Evolutionary conservation across 2,888 invertebrate genomes (phyloP).

Genomic region (Embidobia sp.): DNA sequence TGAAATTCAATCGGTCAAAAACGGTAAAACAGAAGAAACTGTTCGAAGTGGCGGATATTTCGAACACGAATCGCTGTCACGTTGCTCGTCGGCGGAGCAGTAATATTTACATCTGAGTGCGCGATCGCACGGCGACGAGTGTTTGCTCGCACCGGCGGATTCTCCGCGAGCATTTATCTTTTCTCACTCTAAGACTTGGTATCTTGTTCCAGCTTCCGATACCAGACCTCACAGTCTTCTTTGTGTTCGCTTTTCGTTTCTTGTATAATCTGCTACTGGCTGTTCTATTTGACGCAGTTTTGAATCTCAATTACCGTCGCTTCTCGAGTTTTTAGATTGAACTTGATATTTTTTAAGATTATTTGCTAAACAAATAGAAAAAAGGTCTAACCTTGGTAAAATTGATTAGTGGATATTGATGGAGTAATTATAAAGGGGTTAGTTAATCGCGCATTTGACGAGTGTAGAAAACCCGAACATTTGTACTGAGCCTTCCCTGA

Average conservation of each 20-base stretch:
- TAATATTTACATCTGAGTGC: conserved; percentile 62
- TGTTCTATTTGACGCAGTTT: conserved; percentile 45
- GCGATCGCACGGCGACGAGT: conserved; percentile 49
- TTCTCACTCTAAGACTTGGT: conserved; percentile 55
- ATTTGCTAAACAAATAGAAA: too few relatives aligned
- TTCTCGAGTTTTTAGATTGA: conserved; percentile 26
- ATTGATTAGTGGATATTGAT: too few relatives aligned
- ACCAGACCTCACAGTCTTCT: conserved; percentile 49
- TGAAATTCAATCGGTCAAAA: too few relatives aligned
- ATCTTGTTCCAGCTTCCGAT: conserved; percentile 59
- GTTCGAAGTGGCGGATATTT: conserved; percentile 43
- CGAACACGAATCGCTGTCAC: conserved; percentile 60
- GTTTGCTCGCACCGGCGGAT: conserved; percentile 27
- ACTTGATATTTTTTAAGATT: conserved; percentile 34
- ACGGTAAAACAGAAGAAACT: too few relatives aligned
- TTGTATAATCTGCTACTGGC: conserved; percentile 47
- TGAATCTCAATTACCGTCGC: conserved; percentile 42
- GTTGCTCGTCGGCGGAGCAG: conserved; percentile 41
- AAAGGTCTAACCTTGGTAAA: too few relatives aligned
- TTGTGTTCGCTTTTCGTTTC: conserved; percentile 52
- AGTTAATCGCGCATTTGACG: too few relatives aligned
- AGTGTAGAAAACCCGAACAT: too few relatives aligned
- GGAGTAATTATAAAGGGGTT: too few relatives aligned
- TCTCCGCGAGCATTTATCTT: conserved; percentile 51
- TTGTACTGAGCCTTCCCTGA: too few relatives aligned